Evolutionary conservation across 2,113 vertebrate species (phyloP), one percentile per base, ranked within the genome.

Genomic region (Spea multiplicata): DNA sequence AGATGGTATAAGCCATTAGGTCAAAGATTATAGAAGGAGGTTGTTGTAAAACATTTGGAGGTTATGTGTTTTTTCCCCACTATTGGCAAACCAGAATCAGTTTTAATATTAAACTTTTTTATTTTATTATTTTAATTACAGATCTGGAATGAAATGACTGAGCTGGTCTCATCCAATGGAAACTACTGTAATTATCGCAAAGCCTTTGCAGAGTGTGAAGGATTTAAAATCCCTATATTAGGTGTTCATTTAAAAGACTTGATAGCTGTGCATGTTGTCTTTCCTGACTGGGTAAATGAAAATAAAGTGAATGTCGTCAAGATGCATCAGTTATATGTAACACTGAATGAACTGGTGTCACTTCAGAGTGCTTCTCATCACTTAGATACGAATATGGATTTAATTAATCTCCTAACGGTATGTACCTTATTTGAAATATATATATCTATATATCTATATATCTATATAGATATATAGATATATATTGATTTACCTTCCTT

Each of bases 221-320:
- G 94, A 81, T 98, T 98, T 86, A 98, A 96, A 89, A 95, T 97
- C 82, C 97, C 97, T 82, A 98, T 99, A 84, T 92, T 99, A 83
- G 97, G 97, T 14, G 96, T 99, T 76, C 96, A 99, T 87, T 92
- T 99, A 83, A 99, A 99, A 87, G 96, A 99, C 91, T 90, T 99
- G 86, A 98, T 99, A 13, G 97, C 96, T 0, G 94, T 99, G 73
- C 96, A 98, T 64, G 97, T 96, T 65, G 92, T 98, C 81, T 98
- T 98, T 83, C 93, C 96, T 71, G 97, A 99, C 84, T 96, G 95
- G 95, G 89, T 91, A 49, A 92, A 94, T 48, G 93, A 94, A 52
- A 92, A 91, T 79, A 95, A 96, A 89, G 92, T 98, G 71, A 98
- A 99, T 84, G 93, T 97, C 73, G 95, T 94, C 84, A 99, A 99